Base-by-base conservation (phyloP, 2,113 vertebrate species). In the Rhipidura dahli region DNA sequence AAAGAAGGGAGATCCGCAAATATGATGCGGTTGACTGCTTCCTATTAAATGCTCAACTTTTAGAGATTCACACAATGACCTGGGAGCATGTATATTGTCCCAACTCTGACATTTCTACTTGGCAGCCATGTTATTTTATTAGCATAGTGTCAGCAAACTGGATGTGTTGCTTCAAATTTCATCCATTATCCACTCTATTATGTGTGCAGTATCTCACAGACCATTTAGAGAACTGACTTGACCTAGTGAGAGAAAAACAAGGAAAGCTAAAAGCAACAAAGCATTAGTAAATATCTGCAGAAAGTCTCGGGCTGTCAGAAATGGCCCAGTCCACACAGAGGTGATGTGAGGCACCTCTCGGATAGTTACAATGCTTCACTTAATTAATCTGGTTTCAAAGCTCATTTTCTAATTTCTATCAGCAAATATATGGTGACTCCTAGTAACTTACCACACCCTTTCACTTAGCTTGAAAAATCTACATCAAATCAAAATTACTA, bases 401-500 rank as follows among this genome's bases (percentile, higher is more conserved):
- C 39, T 91, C 42, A 84, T 96, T 88, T 91, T 89, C 40, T 73
- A 96, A 86, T 73, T 83, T 97, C 93, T 94, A 75, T 75, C 81
- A 68, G 63, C n/a, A 91, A 91, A 87, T 86, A 96, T 37, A 66
- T 18, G 40, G 59, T 56, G n/a, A 77, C 50, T 45, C 56, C 88
- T 89, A 81, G 82, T 72, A 84, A 76, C 30, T 95, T 91, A 94
- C 87, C 78, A 87, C 91, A 88, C 60, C 49, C 82, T 93, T 97
- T 93, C 71, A 78, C 50, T 89, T 94, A 90, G 78, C 53, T 92
- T 96, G 75, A 96, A 91, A 97, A 97, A 93, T 65, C 89, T 96
- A 95, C 23, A 92, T 94, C 89, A 97, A 95, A 96, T 83, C 57
- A 96, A 97, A 98, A 98, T 94, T 95, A 95, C 69, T 86, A 96